Base-by-base conservation (phyloP, 2,797 vertebrate species). In the Phaenicophaeus curvirostris region DNA sequence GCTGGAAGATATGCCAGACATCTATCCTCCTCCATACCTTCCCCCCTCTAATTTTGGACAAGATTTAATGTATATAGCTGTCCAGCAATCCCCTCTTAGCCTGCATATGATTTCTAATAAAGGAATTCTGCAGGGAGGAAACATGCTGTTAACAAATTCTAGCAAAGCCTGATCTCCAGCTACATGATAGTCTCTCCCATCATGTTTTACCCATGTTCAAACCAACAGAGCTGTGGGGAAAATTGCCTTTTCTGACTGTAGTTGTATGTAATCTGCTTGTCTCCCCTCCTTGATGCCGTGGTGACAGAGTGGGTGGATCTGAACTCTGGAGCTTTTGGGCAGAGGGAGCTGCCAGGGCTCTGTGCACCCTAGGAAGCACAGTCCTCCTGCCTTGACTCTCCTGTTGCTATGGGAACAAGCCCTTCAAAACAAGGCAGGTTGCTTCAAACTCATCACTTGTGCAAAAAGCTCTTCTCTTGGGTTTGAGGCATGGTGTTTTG, bases 381-480 rank as follows among this genome's bases (percentile, higher is more conserved):
- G 72, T 75, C 65, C 77, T 79, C 13, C 61, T 62, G 75, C 75
- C 58, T 87, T 33, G 59, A 30, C 66, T 85, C 35, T 94, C 19
- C 50, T 37, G 95, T 96, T 96, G 78, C 80, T 92, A 93, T 85
- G 90, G 96, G 87, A 96, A 94, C 72, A 0, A 92, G 54, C 72
- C 78, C 66, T 93, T 95, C 79, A 80, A 69, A 95, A 93, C 58
- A 85, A 95, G 72, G 42, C 86, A 89, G 81, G 42, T 93, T 2
- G 1, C 85, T 95, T 96, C 89, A 91, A 39, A 86, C 69, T 89
- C 42, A 7, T 87, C 84, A 68, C 68, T 89, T 75, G 41, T 77
- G 44, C 59, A 83, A 50, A 85, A 92, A 51, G 33, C 57, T 85
- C 39, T 68, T 86, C 61, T 82, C 74, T 53, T 88, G 67, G 51